Base-by-base conservation (phyloP, 1,140 invertebrate genomes). In the Thaumetopoea pityocampa region DNA sequence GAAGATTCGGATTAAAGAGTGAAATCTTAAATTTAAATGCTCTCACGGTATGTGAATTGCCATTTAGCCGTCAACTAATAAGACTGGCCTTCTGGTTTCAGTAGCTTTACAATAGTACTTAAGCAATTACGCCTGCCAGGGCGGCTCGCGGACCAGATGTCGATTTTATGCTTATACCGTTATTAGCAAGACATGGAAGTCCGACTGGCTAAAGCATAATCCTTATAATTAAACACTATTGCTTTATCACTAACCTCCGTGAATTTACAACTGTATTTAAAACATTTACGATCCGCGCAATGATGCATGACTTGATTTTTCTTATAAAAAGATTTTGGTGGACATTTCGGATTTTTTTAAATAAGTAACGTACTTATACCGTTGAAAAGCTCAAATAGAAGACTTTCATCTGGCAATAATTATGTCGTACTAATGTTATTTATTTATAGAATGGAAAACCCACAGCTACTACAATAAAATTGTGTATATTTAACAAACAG, bases 51-150 rank as follows among this genome's bases (percentile, higher is more conserved):
- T 12, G 23, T 12, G 33, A 40, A 40, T 40, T 12, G 12, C 24
- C 26, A 40, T 41, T 56, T 47, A 47, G 32, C 34, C 20, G 40
- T 30, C 24, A 41, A 57, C 34, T 36, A 32, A 44, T n/a, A n/a
- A n/a, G 40, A 36, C 41, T 45, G 53, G 42, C 52, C 53, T 63
- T 62, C 53, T 60, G 58, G 45, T 53, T 63, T 57, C 67, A 65
- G 71, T 76, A 76, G 71, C 71, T 37, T 52, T 53, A 53, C 60
- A 51, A 54, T 62, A 66, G 59, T 61, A 46, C 38, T 51, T 61
- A 54, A 61, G 48, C 57, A 69, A 60, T 67, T 63, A 49, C 36
- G 30, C 27, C 12, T 29, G 30, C 22, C 18, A 41, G 35, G 29
- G 29, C 38, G 59, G 45, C 23, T 34, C 65, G 67, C 54, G 35